These are phyloP conservation scores for Thymelicus sylvestris DNA, from an alignment of 2,888 invertebrate species.

Conservation along the genomic window DNA sequence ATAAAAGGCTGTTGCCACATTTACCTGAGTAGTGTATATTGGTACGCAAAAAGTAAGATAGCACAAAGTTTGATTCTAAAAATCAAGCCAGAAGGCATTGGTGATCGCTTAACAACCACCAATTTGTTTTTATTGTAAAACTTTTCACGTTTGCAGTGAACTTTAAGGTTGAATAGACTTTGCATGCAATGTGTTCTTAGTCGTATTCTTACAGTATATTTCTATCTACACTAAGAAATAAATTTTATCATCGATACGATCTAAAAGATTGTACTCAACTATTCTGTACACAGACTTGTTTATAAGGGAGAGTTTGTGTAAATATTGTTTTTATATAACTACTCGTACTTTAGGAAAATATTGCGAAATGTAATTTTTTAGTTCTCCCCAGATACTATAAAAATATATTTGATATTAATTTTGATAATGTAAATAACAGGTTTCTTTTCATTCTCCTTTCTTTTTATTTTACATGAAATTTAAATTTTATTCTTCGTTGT, in stretches of 20 bases:
- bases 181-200: slow-evolving; percentile 28
- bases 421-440: no score
- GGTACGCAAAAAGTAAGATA: slow-evolving; percentile 64
- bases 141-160: slow-evolving; percentile 69
- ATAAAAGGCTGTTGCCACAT: neutral
- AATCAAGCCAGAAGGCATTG: slow-evolving; percentile 60
- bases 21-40: slow-evolving; percentile 8
- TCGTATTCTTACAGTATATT: neutral
- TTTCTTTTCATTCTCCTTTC: no score
- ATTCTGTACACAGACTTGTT: neutral
- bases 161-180: slow-evolving; percentile 54
- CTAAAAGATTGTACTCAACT: neutral
- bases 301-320: neutral
- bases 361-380: no score
- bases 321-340: no score
- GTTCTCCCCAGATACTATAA: no score
- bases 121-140: slow-evolving; percentile 80
- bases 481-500: no score
- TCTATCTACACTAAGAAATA: neutral
- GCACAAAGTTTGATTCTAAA: slow-evolving; percentile 64
- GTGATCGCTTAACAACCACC: slow-evolving; percentile 64
- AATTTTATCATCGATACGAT: neutral
- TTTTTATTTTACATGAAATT: no score
- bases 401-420: no score
- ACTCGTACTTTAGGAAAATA: no score